Percentiles rank a stretch among this genome's conserved stretches.
Evolutionary conservation across 1,140 invertebrate species (phyloP).

Genomic region (Pinna nobilis): DNA sequence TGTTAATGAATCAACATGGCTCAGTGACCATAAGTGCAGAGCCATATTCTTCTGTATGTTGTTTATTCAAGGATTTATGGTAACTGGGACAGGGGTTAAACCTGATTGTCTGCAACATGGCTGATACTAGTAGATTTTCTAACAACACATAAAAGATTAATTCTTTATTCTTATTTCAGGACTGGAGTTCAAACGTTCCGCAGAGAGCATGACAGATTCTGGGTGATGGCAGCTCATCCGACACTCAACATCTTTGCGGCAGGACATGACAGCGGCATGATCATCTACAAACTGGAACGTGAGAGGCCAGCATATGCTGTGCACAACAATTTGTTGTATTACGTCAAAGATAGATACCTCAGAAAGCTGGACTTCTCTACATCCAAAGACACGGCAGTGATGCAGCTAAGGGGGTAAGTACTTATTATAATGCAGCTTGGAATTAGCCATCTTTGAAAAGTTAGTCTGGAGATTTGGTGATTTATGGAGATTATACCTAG

Average conservation of each 20-base stretch:
- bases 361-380: constrained; percentile 94
- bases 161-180: constrained; percentile 72
- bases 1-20: no score
- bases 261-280: constrained; percentile 97
- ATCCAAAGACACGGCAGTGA: constrained; percentile 92
- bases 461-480: no score
- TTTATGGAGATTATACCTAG: no score
- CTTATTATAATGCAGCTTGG: no score
- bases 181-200: constrained; percentile 96
- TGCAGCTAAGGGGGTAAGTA: constrained; percentile 89
- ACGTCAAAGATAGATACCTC: constrained; percentile 96
- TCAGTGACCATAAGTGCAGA: no score
- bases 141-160: no score
- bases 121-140: no score
- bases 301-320: constrained; percentile 97
- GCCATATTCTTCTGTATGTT: no score
- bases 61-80: no score
- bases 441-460: no score
- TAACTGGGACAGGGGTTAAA: no score
- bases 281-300: constrained; percentile 90
- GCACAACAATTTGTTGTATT: constrained; percentile 94
- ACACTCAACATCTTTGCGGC: constrained; percentile 81
- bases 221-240: constrained; percentile 94
- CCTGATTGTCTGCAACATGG: background rate
- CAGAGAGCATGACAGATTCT: constrained; percentile 97